These are phyloP conservation scores for Gymnocheta viridis DNA, from an alignment of 2,888 invertebrate species.

Conservation along the genomic window DNA sequence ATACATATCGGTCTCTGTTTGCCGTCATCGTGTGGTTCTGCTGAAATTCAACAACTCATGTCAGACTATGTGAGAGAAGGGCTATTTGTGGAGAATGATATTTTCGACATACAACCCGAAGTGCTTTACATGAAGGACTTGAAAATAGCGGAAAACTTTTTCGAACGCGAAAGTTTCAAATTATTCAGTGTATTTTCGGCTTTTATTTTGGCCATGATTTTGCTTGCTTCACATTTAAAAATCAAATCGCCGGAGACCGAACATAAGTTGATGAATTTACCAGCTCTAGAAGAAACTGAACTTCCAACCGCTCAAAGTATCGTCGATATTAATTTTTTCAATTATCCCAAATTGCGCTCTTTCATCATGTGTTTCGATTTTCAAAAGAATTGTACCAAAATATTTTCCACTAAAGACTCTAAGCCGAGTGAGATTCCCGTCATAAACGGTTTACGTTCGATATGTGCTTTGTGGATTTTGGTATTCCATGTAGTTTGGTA, in stretches of 20 bases:
- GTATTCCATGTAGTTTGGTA: conserved; percentile 82
- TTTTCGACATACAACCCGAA: conserved; percentile 79
- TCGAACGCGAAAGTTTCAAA: conserved; percentile 78
- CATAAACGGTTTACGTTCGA: conserved; percentile 81
- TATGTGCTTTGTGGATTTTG: conserved; percentile 81
- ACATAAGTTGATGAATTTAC: background rate
- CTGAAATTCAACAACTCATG: conserved; percentile 80
- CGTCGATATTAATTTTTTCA: conserved; percentile 27
- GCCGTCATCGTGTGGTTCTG: conserved; percentile 82
- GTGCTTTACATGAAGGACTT: conserved; percentile 81
- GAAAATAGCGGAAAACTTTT: conserved; percentile 77
- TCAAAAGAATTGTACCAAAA: conserved; percentile 75
- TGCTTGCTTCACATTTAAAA: conserved; percentile 65
- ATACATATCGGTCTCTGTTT: conserved; percentile 84
- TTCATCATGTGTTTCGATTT: conserved; percentile 80
- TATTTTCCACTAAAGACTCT: conserved; percentile 76
- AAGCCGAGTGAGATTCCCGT: conserved; percentile 78
- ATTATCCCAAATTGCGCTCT: conserved; percentile 52
- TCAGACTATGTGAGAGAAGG: conserved; percentile 77
- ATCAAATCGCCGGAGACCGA: conserved; percentile 10
- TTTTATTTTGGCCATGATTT: conserved; percentile 75
- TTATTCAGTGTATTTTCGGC: conserved; percentile 74
- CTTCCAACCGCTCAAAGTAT: background rate
- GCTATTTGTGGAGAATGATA: conserved; percentile 78
- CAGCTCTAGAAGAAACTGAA: conserved; percentile 4